Evolutionary conservation across 2,113 vertebrate species (phyloP).

Genomic region (Tinamus guttatus): DNA sequence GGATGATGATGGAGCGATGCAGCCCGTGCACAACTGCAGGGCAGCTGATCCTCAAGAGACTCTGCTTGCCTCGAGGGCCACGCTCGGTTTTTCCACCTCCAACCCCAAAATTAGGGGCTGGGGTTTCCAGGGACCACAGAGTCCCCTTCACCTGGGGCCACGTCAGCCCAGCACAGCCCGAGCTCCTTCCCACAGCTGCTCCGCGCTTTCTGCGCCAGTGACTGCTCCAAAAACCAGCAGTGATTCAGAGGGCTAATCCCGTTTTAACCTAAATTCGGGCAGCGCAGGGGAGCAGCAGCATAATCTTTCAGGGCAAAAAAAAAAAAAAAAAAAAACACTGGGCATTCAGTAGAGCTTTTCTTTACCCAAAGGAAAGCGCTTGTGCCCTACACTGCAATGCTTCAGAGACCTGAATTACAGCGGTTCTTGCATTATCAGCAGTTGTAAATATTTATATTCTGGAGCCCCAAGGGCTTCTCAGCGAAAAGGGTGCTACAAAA

Average conservation of each 20-base stretch:
- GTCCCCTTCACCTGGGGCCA: too few species aligned
- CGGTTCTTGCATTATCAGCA: not conserved
- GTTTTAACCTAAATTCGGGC: conserved; percentile 67
- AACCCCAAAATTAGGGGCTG: not conserved
- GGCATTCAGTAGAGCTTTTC: not conserved
- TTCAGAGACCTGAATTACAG: not conserved
- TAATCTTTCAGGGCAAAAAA: conserved; percentile 19
- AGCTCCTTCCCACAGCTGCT: not conserved
- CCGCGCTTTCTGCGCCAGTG: not conserved
- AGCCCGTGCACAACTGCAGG: not conserved
- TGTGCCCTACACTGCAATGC: not conserved
- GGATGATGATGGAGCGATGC: not conserved
- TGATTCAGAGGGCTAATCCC: conserved; percentile 63
- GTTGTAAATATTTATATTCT: not conserved
- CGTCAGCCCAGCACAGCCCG: not conserved
- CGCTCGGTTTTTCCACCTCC: not conserved
- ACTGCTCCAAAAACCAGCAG: not conserved
- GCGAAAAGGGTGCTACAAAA: not conserved
- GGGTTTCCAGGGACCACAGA: not conserved
- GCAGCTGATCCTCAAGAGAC: not conserved
- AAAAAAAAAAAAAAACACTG: not conserved
- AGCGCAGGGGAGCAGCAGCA: not conserved
- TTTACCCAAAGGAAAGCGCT: not conserved
- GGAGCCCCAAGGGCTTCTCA: fast-evolving
- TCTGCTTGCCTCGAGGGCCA: too few species aligned